A percentile compares a stretch with the other conserved stretches of the same genome.
Evolutionary conservation across 2,113 vertebrate genomes (phyloP).

Genomic region (Thunnus thynnus): DNA sequence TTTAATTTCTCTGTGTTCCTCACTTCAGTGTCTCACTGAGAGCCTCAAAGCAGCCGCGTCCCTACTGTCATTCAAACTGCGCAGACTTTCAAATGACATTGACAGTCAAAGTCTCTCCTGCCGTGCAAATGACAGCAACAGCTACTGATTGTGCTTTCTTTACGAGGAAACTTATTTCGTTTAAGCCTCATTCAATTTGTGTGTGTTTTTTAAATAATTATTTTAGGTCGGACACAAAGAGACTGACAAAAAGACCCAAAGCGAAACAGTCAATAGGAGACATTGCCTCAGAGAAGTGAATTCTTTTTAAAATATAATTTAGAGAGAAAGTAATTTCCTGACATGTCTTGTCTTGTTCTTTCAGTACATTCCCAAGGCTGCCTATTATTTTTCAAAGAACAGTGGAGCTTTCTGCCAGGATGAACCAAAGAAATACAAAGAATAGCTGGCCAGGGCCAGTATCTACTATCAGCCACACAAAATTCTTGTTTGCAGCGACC

Average conservation of each 20-base stretch:
- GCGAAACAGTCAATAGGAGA: constrained; percentile 44
- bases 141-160: constrained; percentile 41
- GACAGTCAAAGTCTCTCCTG: constrained; percentile 48
- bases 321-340: constrained; percentile 73
- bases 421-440: constrained; percentile 53
- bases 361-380: constrained; percentile 71
- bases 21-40: constrained; percentile 43
- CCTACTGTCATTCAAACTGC: constrained; percentile 57
- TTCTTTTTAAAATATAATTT: constrained; percentile 54
- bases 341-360: constrained; percentile 66
- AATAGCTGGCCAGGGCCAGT: constrained; percentile 26
- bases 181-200: constrained; percentile 40
- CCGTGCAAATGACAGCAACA: constrained; percentile 25
- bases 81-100: constrained; percentile 68
- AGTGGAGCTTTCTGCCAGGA: constrained; percentile 41
- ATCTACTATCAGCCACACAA: constrained; percentile 42
- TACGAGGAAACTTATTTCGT: constrained; percentile 30
- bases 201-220: not conserved
- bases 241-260: not conserved
- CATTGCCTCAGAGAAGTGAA: constrained; percentile 39
- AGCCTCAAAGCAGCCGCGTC: constrained; percentile 62
- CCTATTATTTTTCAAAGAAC: constrained; percentile 75
- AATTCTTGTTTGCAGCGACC: constrained; percentile 30
- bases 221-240: constrained; percentile 37
- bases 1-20: constrained; percentile 73